A percentile compares a stretch with the other conserved stretches of the same genome.
Evolutionary conservation across 1,140 invertebrate genomes (phyloP).

Genomic region (Chymomyza costata): DNA sequence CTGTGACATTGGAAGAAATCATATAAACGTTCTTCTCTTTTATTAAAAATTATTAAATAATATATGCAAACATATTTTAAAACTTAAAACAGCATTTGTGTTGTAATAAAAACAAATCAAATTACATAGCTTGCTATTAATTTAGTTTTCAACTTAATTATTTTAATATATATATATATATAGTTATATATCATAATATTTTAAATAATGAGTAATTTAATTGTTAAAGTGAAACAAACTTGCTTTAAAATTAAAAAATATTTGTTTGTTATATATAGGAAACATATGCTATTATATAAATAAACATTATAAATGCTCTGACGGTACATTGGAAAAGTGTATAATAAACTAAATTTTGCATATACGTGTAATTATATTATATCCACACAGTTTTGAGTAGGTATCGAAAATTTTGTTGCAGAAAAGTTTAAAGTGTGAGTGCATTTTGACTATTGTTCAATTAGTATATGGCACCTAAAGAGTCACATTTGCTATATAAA

Average conservation of each 20-base stretch:
- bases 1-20: too few relatives aligned
- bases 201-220: slow-evolving; percentile 19
- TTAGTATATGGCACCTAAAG: slow-evolving; percentile 57
- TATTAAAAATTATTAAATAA: slow-evolving; percentile 62
- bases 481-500: slow-evolving; percentile 47
- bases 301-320: slow-evolving; percentile 73
- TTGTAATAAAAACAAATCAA: slow-evolving; percentile 48
- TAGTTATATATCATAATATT: slow-evolving; percentile 12
- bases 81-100: slow-evolving; percentile 40
- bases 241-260: neutral
- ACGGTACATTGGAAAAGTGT: slow-evolving; percentile 68
- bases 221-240: slow-evolving; percentile 7
- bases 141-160: slow-evolving; percentile 38
- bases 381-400: slow-evolving; percentile 15
- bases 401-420: neutral
- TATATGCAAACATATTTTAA: slow-evolving; percentile 54
- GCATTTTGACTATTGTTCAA: slow-evolving; percentile 49
- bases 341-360: slow-evolving; percentile 61
- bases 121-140: slow-evolving; percentile 28
- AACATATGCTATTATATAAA: slow-evolving; percentile 51
- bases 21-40: slow-evolving; percentile 21
- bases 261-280: slow-evolving; percentile 30
- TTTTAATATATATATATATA: slow-evolving; percentile 11
- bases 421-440: neutral
- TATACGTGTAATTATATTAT: slow-evolving; percentile 24